phyloP scores from a whole-genome alignment of 2,113 vertebrate species.

The Stictonetta naevosa region DNA sequence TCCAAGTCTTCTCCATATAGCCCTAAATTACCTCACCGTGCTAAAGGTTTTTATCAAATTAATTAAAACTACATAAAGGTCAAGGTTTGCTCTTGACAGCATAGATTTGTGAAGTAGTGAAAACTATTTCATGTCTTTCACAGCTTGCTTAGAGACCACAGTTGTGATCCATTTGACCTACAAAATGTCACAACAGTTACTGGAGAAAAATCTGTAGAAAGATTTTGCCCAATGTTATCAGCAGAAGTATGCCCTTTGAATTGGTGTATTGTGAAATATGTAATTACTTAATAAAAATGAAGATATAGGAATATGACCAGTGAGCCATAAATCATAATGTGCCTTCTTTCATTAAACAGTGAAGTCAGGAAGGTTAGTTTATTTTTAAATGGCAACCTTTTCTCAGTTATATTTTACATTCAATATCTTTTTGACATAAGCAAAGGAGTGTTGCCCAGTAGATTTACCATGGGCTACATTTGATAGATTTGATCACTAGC shows the following conservation, averaged over 20 bases:
- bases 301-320: neutral
- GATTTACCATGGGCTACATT: accelerated
- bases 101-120: constrained; percentile 32
- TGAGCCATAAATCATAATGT: neutral
- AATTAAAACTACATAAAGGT: constrained; percentile 47
- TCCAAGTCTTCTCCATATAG: neutral
- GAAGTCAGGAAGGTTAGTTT: neutral
- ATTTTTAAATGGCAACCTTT: neutral
- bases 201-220: constrained; percentile 6
- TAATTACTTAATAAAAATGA: constrained; percentile 7
- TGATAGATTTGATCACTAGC: neutral
- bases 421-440: neutral
- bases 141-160: constrained; percentile 2
- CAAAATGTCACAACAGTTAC: constrained; percentile 23
- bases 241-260: neutral
- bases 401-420: neutral
- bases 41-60: constrained; percentile 47
- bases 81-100: constrained; percentile 40
- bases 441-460: neutral
- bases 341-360: neutral
- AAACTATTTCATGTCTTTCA: constrained; percentile 25
- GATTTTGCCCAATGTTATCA: constrained; percentile 3
- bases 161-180: constrained; percentile 8
- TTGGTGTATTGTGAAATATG: neutral
- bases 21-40: neutral